phyloP scores from a whole-genome alignment of 2,113 vertebrate genomes.

The Dipodomys ordii region DNA sequence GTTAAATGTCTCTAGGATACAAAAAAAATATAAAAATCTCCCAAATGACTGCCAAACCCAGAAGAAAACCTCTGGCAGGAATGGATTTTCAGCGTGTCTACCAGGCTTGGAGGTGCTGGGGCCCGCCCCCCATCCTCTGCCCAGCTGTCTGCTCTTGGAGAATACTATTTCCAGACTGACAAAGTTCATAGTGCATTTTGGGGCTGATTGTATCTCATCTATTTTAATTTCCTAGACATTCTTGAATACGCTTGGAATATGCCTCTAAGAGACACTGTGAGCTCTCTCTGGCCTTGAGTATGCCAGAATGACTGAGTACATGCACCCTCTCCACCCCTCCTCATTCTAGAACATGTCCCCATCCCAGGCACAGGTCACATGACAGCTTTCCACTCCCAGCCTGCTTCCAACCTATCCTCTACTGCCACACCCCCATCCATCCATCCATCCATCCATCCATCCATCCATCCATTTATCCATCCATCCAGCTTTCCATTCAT shows the following conservation, averaged over 20 bases:
- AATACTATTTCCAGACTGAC: background rate
- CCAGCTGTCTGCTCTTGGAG: background rate
- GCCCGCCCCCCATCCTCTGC: accelerated
- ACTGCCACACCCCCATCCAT: background rate
- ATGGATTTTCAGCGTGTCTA: background rate
- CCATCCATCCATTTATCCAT: background rate
- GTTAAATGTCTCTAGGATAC: conserved; percentile 86
- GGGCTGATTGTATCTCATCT: background rate
- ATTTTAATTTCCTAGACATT: conserved; percentile 47
- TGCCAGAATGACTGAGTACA: background rate
- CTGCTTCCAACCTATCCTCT: background rate
- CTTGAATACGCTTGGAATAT: background rate
- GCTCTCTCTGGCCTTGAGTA: background rate
- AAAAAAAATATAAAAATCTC: conserved; percentile 53
- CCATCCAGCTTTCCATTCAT: background rate
- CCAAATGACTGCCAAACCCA: conserved; percentile 83
- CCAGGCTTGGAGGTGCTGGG: background rate
- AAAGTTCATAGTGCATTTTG: conserved; percentile 37
- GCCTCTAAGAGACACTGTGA: background rate
- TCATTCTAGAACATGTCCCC: no score
- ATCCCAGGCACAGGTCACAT: no score
- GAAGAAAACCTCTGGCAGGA: conserved; percentile 79
- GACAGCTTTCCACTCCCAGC: background rate
- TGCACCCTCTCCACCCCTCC: accelerated
- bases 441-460: no score